Conservation (phyloP, 1,140 invertebrate species). For the Pseudomyrmex pallidus region DNA sequence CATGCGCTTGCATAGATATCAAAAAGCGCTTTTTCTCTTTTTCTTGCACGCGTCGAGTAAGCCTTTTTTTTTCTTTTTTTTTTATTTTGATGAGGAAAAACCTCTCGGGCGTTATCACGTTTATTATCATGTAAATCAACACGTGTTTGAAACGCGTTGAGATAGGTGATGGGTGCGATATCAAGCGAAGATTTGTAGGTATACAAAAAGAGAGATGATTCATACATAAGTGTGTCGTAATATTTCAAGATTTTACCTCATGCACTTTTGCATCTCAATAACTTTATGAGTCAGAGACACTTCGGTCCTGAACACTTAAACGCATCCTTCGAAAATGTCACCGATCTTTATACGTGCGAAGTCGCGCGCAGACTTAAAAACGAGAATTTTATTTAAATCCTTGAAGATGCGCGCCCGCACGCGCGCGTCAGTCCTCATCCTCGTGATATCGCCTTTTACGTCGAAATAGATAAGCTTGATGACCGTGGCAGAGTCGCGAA, state of each 20-base stretch:
- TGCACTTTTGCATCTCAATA: not conserved
- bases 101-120: no score
- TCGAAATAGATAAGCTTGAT: not conserved
- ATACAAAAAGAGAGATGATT: no score
- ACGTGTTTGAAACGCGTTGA: no score
- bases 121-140: no score
- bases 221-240: not conserved
- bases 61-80: no score
- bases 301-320: not conserved
- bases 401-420: not conserved
- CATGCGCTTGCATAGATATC: not conserved
- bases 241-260: not conserved
- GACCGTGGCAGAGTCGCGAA: not conserved
- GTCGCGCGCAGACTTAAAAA: not conserved
- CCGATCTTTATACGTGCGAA: no score
- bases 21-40: not conserved
- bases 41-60: no score
- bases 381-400: not conserved
- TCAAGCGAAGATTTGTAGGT: no score
- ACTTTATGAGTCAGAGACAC: slow-evolving; percentile 3
- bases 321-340: no score
- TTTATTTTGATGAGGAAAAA: no score
- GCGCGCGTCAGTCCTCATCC: not conserved
- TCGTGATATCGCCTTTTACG: not conserved
- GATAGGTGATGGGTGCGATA: no score